phyloP scores from a whole-genome alignment of 2,888 invertebrate species.

The Macaria liturata region DNA sequence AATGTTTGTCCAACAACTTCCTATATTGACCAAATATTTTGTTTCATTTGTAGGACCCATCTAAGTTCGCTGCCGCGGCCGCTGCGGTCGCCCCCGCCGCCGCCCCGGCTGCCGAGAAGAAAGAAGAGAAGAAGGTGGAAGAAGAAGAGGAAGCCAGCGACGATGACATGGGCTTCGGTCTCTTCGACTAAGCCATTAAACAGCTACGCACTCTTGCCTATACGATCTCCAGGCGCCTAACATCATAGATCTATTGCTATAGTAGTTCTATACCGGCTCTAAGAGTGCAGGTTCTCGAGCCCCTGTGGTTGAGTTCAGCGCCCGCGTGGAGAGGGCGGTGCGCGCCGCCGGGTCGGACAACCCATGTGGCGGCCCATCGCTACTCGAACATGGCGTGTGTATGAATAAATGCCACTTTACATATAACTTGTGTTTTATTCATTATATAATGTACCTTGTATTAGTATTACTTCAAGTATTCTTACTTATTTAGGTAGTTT shows the following conservation, averaged over 20 bases:
- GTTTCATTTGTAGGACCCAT: slow-evolving; percentile 89
- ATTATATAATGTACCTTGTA: not conserved
- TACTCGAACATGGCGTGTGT: slow-evolving; percentile 45
- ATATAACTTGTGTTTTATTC: slow-evolving; percentile 4
- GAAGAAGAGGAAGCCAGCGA: slow-evolving; percentile 92
- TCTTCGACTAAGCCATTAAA: slow-evolving; percentile 88
- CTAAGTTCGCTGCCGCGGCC: slow-evolving; percentile 91
- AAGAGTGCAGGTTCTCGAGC: slow-evolving; percentile 5
- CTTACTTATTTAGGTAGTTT: no score
- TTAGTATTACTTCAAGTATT: no score
- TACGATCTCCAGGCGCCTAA: slow-evolving; percentile 20
- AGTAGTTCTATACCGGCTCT: not conserved
- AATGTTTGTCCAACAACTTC: not conserved
- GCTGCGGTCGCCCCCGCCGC: slow-evolving; percentile 86
- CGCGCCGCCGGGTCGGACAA: slow-evolving; percentile 74
- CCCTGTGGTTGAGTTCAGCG: slow-evolving; percentile 44
- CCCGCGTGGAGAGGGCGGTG: slow-evolving; percentile 39
- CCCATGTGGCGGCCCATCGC: slow-evolving; percentile 71
- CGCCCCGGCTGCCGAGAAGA: slow-evolving; percentile 84
- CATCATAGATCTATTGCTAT: not conserved
- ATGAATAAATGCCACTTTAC: slow-evolving; percentile 60
- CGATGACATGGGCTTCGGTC: slow-evolving; percentile 99
- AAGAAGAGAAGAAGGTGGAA: slow-evolving; percentile 90
- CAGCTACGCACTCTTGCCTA: slow-evolving; percentile 6
- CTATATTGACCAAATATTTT: not conserved